Percentiles rank a stretch among this genome's conserved stretches.
phyloP scores from a whole-genome alignment of 2,888 invertebrate species.

The Pollenia griseotomentosa region DNA sequence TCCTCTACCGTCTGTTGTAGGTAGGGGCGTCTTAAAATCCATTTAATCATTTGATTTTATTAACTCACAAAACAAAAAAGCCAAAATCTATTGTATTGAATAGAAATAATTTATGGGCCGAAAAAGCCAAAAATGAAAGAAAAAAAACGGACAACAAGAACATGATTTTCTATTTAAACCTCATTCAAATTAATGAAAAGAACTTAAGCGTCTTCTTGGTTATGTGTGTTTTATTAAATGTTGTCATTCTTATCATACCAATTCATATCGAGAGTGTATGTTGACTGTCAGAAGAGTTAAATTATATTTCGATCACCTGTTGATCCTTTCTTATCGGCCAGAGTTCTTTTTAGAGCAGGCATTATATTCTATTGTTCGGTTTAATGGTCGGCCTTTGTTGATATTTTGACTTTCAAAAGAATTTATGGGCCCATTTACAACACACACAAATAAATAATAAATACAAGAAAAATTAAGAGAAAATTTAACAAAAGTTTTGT shows the following conservation, averaged over 20 bases:
- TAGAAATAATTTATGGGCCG: slow-evolving; percentile 65
- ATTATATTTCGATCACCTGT: slow-evolving; percentile 69
- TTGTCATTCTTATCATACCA: slow-evolving; percentile 51
- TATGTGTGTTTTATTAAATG: slow-evolving; percentile 27
- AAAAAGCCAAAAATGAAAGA: slow-evolving; percentile 4
- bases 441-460: slow-evolving; percentile 43
- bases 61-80: slow-evolving; percentile 48
- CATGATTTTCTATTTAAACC: slow-evolving; percentile 70
- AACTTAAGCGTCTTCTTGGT: not conserved
- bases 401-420: slow-evolving; percentile 66
- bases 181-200: slow-evolving; percentile 54
- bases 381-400: slow-evolving; percentile 64
- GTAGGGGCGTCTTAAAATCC: slow-evolving; percentile 68
- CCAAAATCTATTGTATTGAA: slow-evolving; percentile 48
- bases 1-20: slow-evolving; percentile 41
- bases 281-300: slow-evolving; percentile 44
- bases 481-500: slow-evolving; percentile 48
- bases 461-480: slow-evolving; percentile 54
- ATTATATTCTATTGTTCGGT: slow-evolving; percentile 14
- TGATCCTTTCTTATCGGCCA: slow-evolving; percentile 66
- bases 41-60: slow-evolving; percentile 71
- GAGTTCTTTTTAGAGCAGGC: slow-evolving; percentile 7
- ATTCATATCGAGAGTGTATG: not conserved
- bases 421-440: slow-evolving; percentile 66
- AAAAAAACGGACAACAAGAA: slow-evolving; percentile 48